Base-by-base conservation (phyloP, 1,140 invertebrate species). In the Drosophila pachea region DNA sequence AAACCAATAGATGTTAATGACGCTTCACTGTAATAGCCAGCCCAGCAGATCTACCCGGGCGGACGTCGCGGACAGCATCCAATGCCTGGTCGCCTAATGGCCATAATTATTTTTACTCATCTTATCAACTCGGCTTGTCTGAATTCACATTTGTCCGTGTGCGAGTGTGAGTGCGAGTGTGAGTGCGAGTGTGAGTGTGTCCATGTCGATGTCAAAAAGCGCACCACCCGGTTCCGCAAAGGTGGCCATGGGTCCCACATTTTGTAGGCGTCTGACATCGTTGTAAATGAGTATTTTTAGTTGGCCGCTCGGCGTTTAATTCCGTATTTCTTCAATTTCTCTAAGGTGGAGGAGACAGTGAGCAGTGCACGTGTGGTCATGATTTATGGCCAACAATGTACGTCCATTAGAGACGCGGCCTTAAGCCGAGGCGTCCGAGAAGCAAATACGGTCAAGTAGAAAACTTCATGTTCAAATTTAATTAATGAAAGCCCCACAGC, bases 341-440 rank as follows among this genome's bases (percentile, higher is more conserved):
- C 53, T 49, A 49, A 72, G 70, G 62, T 59, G 22, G 22, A 22
- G 22, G 22, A 64, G 60, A 61, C 31, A 58, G 35, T 22, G 42
- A 61, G 36, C 43, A 32, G 33, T 67, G 64, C 64, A 68, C 64
- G 78, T 67, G 81, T 59, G 74, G 74, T 58, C 81, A 86, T 86
- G 81, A 86, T 86, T 86, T 83, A 86, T 86, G 38, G 81, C 68
- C 47, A 69, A 76, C 82, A 76, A 81, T 86, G 75, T 71, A 86
- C 68, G 68, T 86, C 81, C 81, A 86, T 86, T 86, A 86, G 84
- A 86, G 75, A 72, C 72, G 22, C 22, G 81, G 69, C 77, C 73
- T 73, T 67, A 76, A 84, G 73, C 73, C 73, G 76, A 63, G 67
- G 74, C 71, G 82, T 86, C 67, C 66, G 22, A 69, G 58, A 65